A percentile compares a stretch with the other conserved stretches of the same genome.
phyloP scores from a whole-genome alignment of 2,888 invertebrate species.

The Anarsia innoxiella region DNA sequence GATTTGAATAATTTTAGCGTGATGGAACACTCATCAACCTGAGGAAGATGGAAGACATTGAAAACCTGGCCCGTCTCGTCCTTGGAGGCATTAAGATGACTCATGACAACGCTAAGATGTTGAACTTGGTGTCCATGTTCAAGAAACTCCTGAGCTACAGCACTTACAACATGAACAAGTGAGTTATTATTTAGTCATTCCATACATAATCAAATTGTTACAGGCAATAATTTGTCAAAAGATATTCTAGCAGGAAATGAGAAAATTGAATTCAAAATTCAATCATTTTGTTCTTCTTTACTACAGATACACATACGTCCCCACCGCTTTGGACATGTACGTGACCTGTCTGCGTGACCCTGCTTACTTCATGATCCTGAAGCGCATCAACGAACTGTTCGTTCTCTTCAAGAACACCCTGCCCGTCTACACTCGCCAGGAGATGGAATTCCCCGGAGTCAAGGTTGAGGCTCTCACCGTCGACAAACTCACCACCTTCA shows the following conservation, averaged over 20 bases:
- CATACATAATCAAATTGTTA: too few species aligned
- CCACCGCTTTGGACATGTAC: constrained; percentile 78
- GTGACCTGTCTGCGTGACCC: constrained; percentile 82
- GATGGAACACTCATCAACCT: constrained; percentile 77
- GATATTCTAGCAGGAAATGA: too few species aligned
- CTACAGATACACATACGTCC: constrained; percentile 61
- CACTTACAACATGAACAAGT: constrained; percentile 58
- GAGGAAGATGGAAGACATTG: constrained; percentile 78
- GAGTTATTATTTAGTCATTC: constrained; percentile 25
- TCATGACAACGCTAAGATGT: constrained; percentile 74
- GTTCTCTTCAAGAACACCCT: constrained; percentile 76
- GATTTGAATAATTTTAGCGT: constrained; percentile 32
- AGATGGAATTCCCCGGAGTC: constrained; percentile 78
- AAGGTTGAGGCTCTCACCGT: constrained; percentile 77
- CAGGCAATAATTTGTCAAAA: too few species aligned
- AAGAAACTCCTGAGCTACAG: constrained; percentile 50
- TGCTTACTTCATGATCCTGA: constrained; percentile 80
- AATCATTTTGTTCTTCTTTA: background rate
- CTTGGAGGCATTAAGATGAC: constrained; percentile 75
- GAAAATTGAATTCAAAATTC: background rate
- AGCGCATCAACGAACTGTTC: constrained; percentile 74
- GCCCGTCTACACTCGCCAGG: constrained; percentile 75
- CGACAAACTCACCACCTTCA: constrained; percentile 80
- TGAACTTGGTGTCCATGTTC: constrained; percentile 49
- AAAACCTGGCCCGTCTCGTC: constrained; percentile 79